These are phyloP conservation scores for Hypomesus transpacificus DNA, from an alignment of 2,113 vertebrate genomes.

Conservation along the genomic window DNA sequence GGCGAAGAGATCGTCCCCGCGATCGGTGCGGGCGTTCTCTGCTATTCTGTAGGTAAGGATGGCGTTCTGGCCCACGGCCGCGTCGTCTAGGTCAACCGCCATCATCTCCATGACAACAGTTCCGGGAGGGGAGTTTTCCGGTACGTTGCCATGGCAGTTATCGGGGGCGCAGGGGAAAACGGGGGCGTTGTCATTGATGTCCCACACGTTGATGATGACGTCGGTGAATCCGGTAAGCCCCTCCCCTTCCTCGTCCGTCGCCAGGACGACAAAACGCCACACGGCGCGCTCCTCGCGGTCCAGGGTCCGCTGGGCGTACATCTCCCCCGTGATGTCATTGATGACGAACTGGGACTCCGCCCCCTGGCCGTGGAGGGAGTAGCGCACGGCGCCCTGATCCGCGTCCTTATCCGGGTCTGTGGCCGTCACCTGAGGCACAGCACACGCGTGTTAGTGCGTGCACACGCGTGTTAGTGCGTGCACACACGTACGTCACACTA, in stretches of 20 bases:
- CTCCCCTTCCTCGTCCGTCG: slow-evolving; percentile 84
- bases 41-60: slow-evolving; percentile 79
- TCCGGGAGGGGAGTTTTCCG: slow-evolving; percentile 78
- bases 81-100: slow-evolving; percentile 80
- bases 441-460: too few relatives aligned
- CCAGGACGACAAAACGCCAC: slow-evolving; percentile 88
- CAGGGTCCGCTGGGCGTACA: slow-evolving; percentile 80
- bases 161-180: slow-evolving; percentile 75
- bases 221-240: slow-evolving; percentile 88
- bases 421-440: slow-evolving; percentile 75
- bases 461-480: too few relatives aligned
- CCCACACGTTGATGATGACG: slow-evolving; percentile 85
- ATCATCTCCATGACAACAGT: slow-evolving; percentile 81
- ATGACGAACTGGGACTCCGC: slow-evolving; percentile 82
- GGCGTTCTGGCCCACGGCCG: slow-evolving; percentile 80
- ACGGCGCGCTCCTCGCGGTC: slow-evolving; percentile 81
- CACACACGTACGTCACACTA: slow-evolving; percentile 20
- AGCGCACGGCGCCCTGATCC: slow-evolving; percentile 80
- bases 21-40: slow-evolving; percentile 55
- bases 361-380: slow-evolving; percentile 84
- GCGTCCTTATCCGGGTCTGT: slow-evolving; percentile 81
- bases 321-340: slow-evolving; percentile 81
- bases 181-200: slow-evolving; percentile 85
- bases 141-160: slow-evolving; percentile 75
- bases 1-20: slow-evolving; percentile 66